Base-by-base conservation (phyloP, 1,140 invertebrate genomes). In the Apis dorsata region DNA sequence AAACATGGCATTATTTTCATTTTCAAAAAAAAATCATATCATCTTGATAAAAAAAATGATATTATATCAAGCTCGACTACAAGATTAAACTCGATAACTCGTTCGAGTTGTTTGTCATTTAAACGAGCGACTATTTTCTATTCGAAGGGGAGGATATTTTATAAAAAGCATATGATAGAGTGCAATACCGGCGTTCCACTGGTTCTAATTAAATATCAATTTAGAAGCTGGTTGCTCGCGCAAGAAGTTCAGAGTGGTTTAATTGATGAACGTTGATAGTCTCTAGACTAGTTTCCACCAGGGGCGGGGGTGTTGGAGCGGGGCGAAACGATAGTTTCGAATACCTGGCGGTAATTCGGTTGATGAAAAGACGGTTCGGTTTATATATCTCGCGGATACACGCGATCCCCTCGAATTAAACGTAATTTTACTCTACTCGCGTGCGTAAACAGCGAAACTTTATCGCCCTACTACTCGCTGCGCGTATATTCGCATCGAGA, bases 361-460 rank as follows among this genome's bases (percentile, higher is more conserved):
- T 44, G 55, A 73, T 73, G 71, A 73, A 73, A 73, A 73, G 71
- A 73, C 71, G 53, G 7, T 73, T 72, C 71, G 28, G 55, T 59
- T 34, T 59, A 59, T 59, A 21, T 59, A 72, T 21, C 17, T 13
- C 7, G 21, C 13, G 13, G 9, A 51, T 55, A 72, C 72, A 62
- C 57, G 72, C 55, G 44, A 75, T 75, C 57, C 9, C 19, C 17
- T 2, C 28, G 72, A 75, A 75, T 75, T 60, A 75, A 75, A 75
- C 28, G 72, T 62, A 62, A 75, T 75, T 62, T 62, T 17, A 60
- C 15, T 44, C 34, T 34, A 24, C 19, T 49, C 57, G 57, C 72
- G 34, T 60, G 57, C 34, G 59, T 75, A 79, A 84, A 59, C 34
- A 68, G n/a, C 12, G 21, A 65, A 84, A 79, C 55, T 84, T 85